Evolutionary conservation across 2,888 invertebrate genomes (phyloP).

Genomic region (Scaptodrosophila latifasciaeformis): DNA sequence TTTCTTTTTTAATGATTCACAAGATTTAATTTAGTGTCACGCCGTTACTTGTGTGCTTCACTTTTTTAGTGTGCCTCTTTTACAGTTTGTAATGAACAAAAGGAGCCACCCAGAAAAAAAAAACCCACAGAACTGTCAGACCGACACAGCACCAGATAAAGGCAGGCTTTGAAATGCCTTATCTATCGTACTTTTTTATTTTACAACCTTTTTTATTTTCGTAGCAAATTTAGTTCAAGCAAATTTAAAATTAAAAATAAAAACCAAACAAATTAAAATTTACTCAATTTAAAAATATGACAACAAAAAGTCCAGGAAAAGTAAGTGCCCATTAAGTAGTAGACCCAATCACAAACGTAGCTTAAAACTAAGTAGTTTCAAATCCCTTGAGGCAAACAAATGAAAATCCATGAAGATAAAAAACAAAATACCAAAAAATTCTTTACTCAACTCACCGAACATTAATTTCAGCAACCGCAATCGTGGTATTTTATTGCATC

Average conservation of each 20-base stretch:
- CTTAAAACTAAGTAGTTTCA: too few species aligned
- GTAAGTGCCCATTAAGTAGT: neutral
- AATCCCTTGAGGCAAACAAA: too few species aligned
- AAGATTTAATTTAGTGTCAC: constrained; percentile 33
- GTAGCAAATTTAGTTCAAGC: neutral
- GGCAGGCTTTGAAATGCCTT: too few species aligned
- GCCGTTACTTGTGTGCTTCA: constrained; percentile 47
- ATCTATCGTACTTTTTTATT: neutral
- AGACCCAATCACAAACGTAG: too few species aligned
- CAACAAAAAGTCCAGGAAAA: neutral
- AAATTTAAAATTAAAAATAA: constrained; percentile 4
- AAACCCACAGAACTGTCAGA: too few species aligned
- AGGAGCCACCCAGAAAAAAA: constrained; percentile 48
- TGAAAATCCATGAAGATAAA: constrained; percentile 24
- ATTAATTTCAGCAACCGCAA: constrained; percentile 74
- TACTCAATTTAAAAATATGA: constrained; percentile 5
- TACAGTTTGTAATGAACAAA: constrained; percentile 68
- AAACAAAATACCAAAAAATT: constrained; percentile 34
- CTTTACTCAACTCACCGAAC: constrained; percentile 60
- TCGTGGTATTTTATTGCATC: constrained; percentile 77
- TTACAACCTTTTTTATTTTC: neutral
- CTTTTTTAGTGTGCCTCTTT: constrained; percentile 58
- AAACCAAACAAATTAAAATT: constrained; percentile 1
- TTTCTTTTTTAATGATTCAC: too few species aligned
- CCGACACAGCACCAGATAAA: neutral